Evolutionary conservation across 2,113 vertebrate species (phyloP).

Genomic region (Vulpes vulpes): DNA sequence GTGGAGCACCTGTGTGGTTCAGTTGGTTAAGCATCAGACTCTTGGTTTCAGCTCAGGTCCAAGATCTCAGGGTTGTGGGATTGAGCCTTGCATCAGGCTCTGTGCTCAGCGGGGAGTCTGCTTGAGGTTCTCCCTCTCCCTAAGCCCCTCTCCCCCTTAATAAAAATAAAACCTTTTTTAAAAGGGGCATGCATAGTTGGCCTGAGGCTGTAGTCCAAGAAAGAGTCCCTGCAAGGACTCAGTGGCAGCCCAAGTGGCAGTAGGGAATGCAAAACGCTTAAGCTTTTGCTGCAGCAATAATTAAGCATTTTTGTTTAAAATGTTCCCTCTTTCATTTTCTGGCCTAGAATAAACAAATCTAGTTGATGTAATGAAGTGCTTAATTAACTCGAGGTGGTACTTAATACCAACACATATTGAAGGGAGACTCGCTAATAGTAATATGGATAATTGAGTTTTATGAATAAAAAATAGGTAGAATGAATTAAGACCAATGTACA

Average conservation of each 20-base stretch:
- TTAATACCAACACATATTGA: slow-evolving; percentile 58
- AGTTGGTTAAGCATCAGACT: background rate
- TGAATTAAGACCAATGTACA: slow-evolving; percentile 61
- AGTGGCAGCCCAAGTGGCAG: background rate
- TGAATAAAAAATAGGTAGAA: slow-evolving; percentile 40
- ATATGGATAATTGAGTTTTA: slow-evolving; percentile 69
- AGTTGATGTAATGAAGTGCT: slow-evolving; percentile 44
- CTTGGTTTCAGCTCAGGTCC: background rate
- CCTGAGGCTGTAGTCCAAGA: slow-evolving; percentile 14
- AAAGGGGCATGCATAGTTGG: background rate
- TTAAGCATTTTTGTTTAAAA: slow-evolving; percentile 68
- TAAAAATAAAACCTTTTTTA: background rate
- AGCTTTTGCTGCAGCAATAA: slow-evolving; percentile 49
- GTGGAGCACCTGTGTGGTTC: background rate
- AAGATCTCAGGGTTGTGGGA: background rate
- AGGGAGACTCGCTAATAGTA: slow-evolving; percentile 48
- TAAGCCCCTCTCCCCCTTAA: background rate
- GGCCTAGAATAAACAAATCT: slow-evolving; percentile 51
- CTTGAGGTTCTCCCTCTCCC: background rate
- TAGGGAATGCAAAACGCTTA: background rate
- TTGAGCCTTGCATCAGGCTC: background rate
- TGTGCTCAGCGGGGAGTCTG: background rate
- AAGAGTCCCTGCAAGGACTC: slow-evolving; percentile 6
- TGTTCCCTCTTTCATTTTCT: slow-evolving; percentile 41
- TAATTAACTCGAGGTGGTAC: slow-evolving; percentile 44